Base-by-base conservation (phyloP, 2,888 invertebrate species). In the Drosophila affinis region DNA sequence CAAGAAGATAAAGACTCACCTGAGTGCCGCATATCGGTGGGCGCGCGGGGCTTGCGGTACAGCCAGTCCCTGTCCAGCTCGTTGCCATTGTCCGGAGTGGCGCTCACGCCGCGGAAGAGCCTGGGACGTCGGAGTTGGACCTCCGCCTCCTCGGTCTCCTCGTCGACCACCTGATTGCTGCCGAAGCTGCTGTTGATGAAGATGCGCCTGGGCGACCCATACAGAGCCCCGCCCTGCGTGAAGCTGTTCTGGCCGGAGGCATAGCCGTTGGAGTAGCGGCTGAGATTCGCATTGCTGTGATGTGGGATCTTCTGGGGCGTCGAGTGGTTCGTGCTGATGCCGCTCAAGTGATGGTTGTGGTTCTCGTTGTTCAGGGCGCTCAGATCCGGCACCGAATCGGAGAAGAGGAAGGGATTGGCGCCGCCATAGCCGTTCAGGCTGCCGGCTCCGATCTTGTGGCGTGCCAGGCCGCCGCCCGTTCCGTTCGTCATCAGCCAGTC, bases 401-500 rank as follows among this genome's bases (percentile, higher is more conserved):
- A 92, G 74, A 92, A 91, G 49, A 91, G 78, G 78, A 92, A 92
- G 64, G 91, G 91, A 88, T 91, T 92, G 32, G 86, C 86, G 48
- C 91, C 90, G 32, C 81, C 90, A 86, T 93, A 89, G 73, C 93
- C 90, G 67, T 82, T 89, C 6, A 90, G 77, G 60, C 90, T 90
- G 34, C 91, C 90, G 6, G 90, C 84, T 9, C 88, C 90, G 51
- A 93, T 92, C 78, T 93, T 92, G 67, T 93, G 90, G 89, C 93
- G 93, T 45, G 93, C 93, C 69, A 84, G 12, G 2, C 88, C 80
- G 0, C 79, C 72, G 34, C 81, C 83, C 27, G 90, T 87, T 48
- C 89, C 90, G 64, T 88, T 91, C 46, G 93, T 92, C 90, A 93
- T 92, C 53, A 93, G 87, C 94, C 94, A 94, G 73, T 94, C 93